phyloP scores from a whole-genome alignment of 2,113 vertebrate species.

The Corydoras maculifer region DNA sequence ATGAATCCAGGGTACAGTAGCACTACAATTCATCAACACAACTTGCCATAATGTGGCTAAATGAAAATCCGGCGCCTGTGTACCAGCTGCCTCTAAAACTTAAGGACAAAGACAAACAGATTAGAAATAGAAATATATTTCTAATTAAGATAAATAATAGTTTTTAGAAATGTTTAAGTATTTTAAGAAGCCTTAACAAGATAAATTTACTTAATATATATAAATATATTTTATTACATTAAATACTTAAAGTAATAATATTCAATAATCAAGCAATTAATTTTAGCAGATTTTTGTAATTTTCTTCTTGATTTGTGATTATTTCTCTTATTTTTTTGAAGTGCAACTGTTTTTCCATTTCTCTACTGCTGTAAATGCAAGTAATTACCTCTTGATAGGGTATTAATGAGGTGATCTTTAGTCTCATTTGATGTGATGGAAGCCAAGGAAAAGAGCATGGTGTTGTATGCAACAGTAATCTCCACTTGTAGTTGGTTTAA shows the following conservation, averaged over 20 bases:
- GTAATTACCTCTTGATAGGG: slow-evolving; percentile 54
- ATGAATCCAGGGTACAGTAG: slow-evolving; percentile 32
- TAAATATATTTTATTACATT: too few species aligned
- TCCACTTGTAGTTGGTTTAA: slow-evolving; percentile 53
- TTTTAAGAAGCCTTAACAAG: neutral
- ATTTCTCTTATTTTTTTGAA: too few species aligned
- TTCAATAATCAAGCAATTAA: too few species aligned
- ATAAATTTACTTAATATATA: neutral
- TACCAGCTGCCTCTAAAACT: slow-evolving; percentile 52
- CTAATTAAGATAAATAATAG: too few species aligned
- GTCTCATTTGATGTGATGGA: slow-evolving; percentile 48
- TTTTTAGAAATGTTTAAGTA: too few species aligned
- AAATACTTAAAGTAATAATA: too few species aligned
- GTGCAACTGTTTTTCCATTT: neutral
- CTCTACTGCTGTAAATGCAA: neutral
- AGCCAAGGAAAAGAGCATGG: slow-evolving; percentile 48
- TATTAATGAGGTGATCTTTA: slow-evolving; percentile 47
- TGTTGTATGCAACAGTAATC: slow-evolving; percentile 60
- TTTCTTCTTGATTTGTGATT: too few species aligned
- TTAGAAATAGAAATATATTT: neutral
- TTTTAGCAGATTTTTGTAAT: too few species aligned
- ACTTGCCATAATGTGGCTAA: slow-evolving; percentile 50
- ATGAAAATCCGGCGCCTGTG: slow-evolving; percentile 26
- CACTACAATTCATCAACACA: slow-evolving; percentile 42
- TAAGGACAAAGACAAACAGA: neutral